Evolutionary conservation across 2,113 vertebrate genomes (phyloP), one percentile per base, ranked within the genome.

Genomic region (Phylloscopus trochilus): DNA sequence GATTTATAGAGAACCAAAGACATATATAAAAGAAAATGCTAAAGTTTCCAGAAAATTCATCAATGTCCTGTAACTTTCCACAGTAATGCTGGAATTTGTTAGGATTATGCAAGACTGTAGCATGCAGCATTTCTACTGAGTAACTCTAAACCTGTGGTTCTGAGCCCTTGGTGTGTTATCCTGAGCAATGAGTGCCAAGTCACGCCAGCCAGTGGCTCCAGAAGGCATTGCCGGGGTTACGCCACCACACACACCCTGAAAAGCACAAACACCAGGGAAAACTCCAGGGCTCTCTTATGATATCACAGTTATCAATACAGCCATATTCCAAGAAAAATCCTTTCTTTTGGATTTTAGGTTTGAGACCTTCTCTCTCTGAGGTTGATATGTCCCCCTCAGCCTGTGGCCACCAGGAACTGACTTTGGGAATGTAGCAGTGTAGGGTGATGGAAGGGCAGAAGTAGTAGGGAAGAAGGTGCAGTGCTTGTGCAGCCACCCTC

Each of bases 211-310:
- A 47, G 68, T 30, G 76, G 19, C 69, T 72, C 60, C 80, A 82
- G 33, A 44, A 90, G 43, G 21, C 56, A 39, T 11, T 0, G 0
- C 37, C 1, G 8, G 44, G 73, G 69, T 76, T 56, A 18, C 0
- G 0, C 22, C 41, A 26, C 33, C 0, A 0, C 23, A 51, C 33
- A 15, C 5, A 3, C 41, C 74, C 39, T 84, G 28, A 13, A 44
- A 87, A 51, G 19, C 1, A 1, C 39, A 66, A 75, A 85, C 0
- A 0, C 9, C 16, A 5, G 18, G 37, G 62, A 62, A 89, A 90
- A 33, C 11, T 30, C 44, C 33, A 47, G 19, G 28, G 20, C 4
- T 67, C 4, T 78, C 2, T 56, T 75, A 72, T 60, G 56, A 18
- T 39, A 41, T 7, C 0, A 0, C 0, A 0, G 9, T 59, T 92